These are phyloP conservation scores for Zosterops borbonicus DNA, from an alignment of 2,113 vertebrate genomes.

Conservation along the genomic window DNA sequence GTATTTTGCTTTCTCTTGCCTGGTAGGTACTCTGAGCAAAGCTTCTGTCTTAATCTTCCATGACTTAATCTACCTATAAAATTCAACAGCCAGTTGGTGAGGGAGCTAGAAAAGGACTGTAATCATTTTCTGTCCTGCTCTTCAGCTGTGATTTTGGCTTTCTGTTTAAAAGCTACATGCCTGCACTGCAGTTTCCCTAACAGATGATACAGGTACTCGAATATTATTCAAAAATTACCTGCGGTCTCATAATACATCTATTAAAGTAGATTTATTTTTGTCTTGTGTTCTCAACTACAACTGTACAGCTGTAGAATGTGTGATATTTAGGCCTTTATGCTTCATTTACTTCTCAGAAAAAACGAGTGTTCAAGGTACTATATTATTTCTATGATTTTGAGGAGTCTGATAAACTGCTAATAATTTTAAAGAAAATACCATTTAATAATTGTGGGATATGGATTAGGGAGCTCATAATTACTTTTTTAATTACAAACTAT, in stretches of 20 bases:
- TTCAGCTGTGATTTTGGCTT: constrained; percentile 25
- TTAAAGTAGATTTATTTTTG: constrained; percentile 5
- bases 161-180: constrained; percentile 7
- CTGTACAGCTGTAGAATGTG: not conserved
- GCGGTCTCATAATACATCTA: not conserved
- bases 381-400: not conserved
- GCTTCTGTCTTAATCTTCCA: constrained; percentile 70
- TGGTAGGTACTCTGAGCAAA: constrained; percentile 47
- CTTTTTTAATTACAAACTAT: not conserved
- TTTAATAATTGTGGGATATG: not conserved
- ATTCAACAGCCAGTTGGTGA: constrained; percentile 53
- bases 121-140: constrained; percentile 47
- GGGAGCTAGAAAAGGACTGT: constrained; percentile 7
- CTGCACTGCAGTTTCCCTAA: constrained; percentile 41
- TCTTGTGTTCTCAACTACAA: not conserved
- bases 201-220: constrained; percentile 68
- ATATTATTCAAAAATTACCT: constrained; percentile 20
- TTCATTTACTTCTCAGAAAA: constrained; percentile 10
- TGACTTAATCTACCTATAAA: constrained; percentile 71
- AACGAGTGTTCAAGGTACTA: not conserved
- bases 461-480: not conserved
- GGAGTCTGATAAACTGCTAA: not conserved
- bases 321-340: not conserved
- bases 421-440: not conserved
- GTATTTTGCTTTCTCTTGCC: constrained; percentile 58